Evolutionary conservation across 1,140 invertebrate species (phyloP).

Genomic region (Anadara kagoshimensis): DNA sequence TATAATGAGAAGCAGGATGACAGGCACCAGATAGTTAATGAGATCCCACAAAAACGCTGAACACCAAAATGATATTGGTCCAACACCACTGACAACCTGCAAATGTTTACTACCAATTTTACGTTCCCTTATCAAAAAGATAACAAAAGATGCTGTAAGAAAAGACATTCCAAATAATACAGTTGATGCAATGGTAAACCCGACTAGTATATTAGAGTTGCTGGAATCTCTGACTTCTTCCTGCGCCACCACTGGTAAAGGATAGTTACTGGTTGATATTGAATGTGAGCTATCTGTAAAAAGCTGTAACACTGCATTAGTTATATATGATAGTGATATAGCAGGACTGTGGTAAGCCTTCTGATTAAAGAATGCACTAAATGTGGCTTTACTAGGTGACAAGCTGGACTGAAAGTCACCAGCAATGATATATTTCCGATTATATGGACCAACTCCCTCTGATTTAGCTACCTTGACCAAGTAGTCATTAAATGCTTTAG

Average conservation of each 20-base stretch:
- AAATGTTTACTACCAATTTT: conserved; percentile 66
- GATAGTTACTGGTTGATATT: conserved; percentile 45
- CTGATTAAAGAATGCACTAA: conserved; percentile 74
- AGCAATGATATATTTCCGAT: conserved; percentile 54
- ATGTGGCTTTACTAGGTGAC: not conserved
- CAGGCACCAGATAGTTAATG: conserved; percentile 69
- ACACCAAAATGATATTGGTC: conserved; percentile 82
- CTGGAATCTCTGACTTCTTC: conserved; percentile 39
- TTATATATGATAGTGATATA: conserved; percentile 77
- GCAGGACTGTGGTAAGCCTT: conserved; percentile 82
- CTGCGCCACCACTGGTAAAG: conserved; percentile 39
- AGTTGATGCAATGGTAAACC: conserved; percentile 61
- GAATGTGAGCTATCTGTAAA: conserved; percentile 49
- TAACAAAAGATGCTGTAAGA: conserved; percentile 63
- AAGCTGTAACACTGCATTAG: conserved; percentile 76
- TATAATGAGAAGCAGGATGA: conserved; percentile 55
- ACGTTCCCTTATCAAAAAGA: conserved; percentile 70
- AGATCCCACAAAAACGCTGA: conserved; percentile 83
- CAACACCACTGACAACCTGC: conserved; percentile 75
- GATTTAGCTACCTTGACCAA: conserved; percentile 34
- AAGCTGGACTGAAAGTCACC: conserved; percentile 37
- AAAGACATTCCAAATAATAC: conserved; percentile 71
- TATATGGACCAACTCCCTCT: conserved; percentile 50
- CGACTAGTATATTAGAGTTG: conserved; percentile 43
- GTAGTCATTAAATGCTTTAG: conserved; percentile 17